Percentiles rank a stretch among this genome's conserved stretches.
These are phyloP conservation scores for Pilophorus perplexus DNA, from an alignment of 2,888 invertebrate genomes.

Conservation along the genomic window DNA sequence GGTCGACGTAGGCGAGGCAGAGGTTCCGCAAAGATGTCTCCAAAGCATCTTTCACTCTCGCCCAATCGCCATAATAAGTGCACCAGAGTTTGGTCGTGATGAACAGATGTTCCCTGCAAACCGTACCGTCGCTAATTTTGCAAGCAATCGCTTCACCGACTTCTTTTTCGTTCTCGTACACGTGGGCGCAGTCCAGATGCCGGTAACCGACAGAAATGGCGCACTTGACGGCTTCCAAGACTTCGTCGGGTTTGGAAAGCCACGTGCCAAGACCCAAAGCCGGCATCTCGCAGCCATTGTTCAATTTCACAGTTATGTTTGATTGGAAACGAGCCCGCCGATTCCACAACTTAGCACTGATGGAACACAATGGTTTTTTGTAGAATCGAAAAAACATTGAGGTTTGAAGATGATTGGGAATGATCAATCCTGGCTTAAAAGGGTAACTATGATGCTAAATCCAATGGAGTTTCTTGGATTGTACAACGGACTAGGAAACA, in stretches of 20 bases:
- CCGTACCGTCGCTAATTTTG: conserved; percentile 31
- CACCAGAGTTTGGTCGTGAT: conserved; percentile 31
- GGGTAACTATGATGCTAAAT: too few relatives aligned
- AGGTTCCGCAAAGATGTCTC: conserved; percentile 11
- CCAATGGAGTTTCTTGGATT: too few relatives aligned
- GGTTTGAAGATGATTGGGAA: too few relatives aligned
- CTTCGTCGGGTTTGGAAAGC: conserved; percentile 14
- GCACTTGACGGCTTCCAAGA: conserved; percentile 5
- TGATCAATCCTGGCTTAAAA: too few relatives aligned
- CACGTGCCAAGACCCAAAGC: conserved; percentile 18
- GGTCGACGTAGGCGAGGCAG: neutral
- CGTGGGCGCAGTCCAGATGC: conserved; percentile 13
- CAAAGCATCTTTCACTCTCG: conserved; percentile 6
- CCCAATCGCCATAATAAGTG: conserved; percentile 8
- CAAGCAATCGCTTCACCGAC: conserved; percentile 18
- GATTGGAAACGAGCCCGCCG: too few relatives aligned
- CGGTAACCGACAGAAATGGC: conserved; percentile 26
- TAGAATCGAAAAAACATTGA: too few relatives aligned
- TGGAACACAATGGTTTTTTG: too few relatives aligned
- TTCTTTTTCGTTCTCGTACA: conserved; percentile 35
- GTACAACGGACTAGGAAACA: too few relatives aligned
- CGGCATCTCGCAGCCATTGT: conserved; percentile 19
- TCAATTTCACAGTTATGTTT: conserved; percentile 3
- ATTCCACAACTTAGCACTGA: too few relatives aligned
- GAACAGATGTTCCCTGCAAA: conserved; percentile 16